Conservation (phyloP, 2,797 vertebrate genomes). For the Bufotes viridis region DNA sequence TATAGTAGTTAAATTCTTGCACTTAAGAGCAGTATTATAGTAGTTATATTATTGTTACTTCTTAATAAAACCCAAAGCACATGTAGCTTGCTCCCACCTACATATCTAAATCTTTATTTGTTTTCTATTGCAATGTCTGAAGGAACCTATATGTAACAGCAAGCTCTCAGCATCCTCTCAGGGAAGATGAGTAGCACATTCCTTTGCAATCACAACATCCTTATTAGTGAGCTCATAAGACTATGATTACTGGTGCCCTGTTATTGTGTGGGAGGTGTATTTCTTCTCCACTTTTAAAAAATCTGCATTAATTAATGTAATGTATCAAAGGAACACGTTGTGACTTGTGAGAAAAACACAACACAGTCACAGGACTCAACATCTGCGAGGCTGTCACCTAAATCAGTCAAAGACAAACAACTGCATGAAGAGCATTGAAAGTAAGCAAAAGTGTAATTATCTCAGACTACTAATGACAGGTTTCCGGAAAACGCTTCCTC, state of each 20-base stretch:
- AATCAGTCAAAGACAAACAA: constrained; percentile 38
- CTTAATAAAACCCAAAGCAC: background rate
- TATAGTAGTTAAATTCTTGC: background rate
- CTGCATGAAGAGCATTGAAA: background rate
- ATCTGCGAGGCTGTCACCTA: constrained; percentile 31
- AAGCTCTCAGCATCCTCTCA: background rate
- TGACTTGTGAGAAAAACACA: constrained; percentile 29
- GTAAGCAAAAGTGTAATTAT: constrained; percentile 32
- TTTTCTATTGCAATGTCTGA: background rate
- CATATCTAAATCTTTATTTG: background rate
- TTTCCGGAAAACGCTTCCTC: background rate
- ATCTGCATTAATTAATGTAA: constrained; percentile 44
- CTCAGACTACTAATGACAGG: constrained; percentile 23
- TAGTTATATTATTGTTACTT: background rate
- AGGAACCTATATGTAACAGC: background rate
- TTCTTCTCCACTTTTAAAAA: constrained; percentile 9
- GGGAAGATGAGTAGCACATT: background rate
- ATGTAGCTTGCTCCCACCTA: background rate
- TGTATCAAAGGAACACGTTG: constrained; percentile 27
- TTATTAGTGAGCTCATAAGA: constrained; percentile 1
- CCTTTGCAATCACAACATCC: constrained; percentile 7
- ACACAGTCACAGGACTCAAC: constrained; percentile 25
- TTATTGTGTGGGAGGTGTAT: constrained; percentile 42
- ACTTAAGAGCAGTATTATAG: background rate
- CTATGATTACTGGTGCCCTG: constrained; percentile 43